Conservation (phyloP, 2,797 vertebrate species). For the Micromesistius poutassou region DNA sequence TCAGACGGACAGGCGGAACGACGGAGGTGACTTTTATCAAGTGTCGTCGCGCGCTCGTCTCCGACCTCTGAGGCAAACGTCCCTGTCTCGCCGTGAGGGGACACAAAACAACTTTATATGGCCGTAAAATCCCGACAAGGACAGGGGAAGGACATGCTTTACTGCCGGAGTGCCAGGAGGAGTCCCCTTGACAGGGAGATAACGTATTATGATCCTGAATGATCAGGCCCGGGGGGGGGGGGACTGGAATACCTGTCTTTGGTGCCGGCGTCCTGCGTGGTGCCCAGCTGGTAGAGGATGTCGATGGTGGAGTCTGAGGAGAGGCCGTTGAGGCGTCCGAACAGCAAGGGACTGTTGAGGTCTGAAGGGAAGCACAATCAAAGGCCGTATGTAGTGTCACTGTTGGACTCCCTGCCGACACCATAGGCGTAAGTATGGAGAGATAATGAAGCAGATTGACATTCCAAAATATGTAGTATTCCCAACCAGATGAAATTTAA, state of each 20-base stretch:
- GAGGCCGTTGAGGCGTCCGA: slow-evolving; percentile 94
- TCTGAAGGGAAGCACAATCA: slow-evolving; percentile 65
- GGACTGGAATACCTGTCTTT: slow-evolving; percentile 84
- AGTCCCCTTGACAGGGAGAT: slow-evolving; percentile 28
- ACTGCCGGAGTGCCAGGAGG: slow-evolving; percentile 19
- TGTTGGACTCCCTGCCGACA: too few species aligned
- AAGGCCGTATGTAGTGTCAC: neutral
- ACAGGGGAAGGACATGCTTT: slow-evolving; percentile 33
- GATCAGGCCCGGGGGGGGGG: neutral
- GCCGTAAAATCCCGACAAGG: slow-evolving; percentile 39
- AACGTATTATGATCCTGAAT: neutral
- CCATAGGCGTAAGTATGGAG: too few species aligned
- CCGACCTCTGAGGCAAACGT: neutral
- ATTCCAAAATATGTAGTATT: neutral
- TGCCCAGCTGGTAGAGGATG: slow-evolving; percentile 97
- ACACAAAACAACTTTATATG: slow-evolving; percentile 14
- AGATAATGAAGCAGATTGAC: neutral
- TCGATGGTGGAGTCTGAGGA: slow-evolving; percentile 99
- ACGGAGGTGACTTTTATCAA: neutral
- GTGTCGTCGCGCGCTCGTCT: neutral
- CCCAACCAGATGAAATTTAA: neutral
- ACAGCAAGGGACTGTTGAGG: slow-evolving; percentile 96
- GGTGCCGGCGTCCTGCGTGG: slow-evolving; percentile 94
- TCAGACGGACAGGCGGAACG: neutral
- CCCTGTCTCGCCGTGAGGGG: slow-evolving; percentile 14